A percentile compares a stretch with the other conserved stretches of the same genome.
Evolutionary conservation across 2,113 vertebrate genomes (phyloP).

Genomic region (Choloepus hoffmanni): DNA sequence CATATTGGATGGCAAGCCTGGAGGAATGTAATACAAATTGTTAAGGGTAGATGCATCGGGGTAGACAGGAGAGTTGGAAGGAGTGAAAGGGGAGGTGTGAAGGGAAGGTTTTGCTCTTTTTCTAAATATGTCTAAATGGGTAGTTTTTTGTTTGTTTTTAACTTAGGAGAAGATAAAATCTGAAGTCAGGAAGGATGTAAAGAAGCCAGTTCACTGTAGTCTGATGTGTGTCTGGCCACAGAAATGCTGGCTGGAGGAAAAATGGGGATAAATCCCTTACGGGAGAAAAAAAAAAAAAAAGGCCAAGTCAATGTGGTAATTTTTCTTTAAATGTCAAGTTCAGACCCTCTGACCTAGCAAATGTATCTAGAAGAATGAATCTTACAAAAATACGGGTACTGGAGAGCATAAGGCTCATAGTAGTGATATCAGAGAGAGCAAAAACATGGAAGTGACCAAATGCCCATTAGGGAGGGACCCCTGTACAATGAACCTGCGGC

Average conservation of each 20-base stretch:
- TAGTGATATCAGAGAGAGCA: background rate
- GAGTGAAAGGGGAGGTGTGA: background rate
- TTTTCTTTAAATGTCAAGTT: background rate
- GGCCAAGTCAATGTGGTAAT: background rate
- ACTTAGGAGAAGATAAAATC: background rate
- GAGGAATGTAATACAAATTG: background rate
- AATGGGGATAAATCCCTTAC: background rate
- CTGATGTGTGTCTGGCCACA: background rate
- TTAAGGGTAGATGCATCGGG: no score
- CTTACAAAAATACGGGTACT: fast-evolving
- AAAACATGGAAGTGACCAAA: background rate
- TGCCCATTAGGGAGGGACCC: fast-evolving
- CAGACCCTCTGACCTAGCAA: background rate
- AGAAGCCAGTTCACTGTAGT: background rate
- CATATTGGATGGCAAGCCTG: background rate
- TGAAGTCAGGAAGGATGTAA: background rate
- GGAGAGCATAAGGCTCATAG: background rate
- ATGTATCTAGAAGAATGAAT: background rate
- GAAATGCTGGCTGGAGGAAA: background rate
- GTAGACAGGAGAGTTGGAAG: fast-evolving
- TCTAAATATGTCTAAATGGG: background rate
- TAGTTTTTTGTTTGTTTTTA: background rate
- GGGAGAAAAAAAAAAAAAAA: background rate
- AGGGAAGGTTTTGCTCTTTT: background rate
- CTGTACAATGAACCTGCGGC: fast-evolving